Base-by-base conservation (phyloP, 2,797 vertebrate genomes). In the Chelon auratus region DNA sequence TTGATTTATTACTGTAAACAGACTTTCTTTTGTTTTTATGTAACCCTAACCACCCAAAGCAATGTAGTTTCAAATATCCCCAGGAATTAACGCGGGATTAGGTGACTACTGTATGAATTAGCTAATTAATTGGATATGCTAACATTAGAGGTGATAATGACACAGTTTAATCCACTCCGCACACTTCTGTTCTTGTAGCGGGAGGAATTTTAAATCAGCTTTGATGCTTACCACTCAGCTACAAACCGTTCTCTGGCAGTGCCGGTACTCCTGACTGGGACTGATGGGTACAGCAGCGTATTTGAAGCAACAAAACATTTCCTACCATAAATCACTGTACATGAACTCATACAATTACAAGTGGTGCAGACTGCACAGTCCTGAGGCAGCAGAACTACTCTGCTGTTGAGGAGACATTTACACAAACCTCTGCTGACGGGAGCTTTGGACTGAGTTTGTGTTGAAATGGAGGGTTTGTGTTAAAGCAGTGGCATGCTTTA, bases 281-380 rank as follows among this genome's bases (percentile, higher is more conserved):
- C 53, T 63, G 60, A 68, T 36, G 80, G 48, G 61, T 60, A 55
- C 50, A 57, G 68, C 68, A 52, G 50, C 39, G 76, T 65, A 68
- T 81, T 67, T 71, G 39, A 24, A 72, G 60, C 33, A 66, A 74
- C 69, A 74, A 62, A 85, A 55, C 36, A 52, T 81, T 72, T 80
- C 83, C 73, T 53, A 42, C 48, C 42, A 73, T 83, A 73, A 87
- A 79, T 80, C 72, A 70, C n/a, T 43, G 15, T 50, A 67, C 54
- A 64, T 66, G 64, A 78, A 68, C 47, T 69, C 64, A 39, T 75
- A 66, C 64, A 82, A 71, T 84, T 80, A 87, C 56, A 51, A n/a
- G 17, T 72, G 75, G 68, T 73, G 1, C 1, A 48, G 17, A 14
- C 67, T 53, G 63, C 6, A 36, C 8, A 81, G 63, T 60, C 54